A percentile compares a stretch with the other conserved stretches of the same genome.
Evolutionary conservation across 64 coral and sea anemone genomes (phyloP).

Genomic region (Pachyseris speciosa): DNA sequence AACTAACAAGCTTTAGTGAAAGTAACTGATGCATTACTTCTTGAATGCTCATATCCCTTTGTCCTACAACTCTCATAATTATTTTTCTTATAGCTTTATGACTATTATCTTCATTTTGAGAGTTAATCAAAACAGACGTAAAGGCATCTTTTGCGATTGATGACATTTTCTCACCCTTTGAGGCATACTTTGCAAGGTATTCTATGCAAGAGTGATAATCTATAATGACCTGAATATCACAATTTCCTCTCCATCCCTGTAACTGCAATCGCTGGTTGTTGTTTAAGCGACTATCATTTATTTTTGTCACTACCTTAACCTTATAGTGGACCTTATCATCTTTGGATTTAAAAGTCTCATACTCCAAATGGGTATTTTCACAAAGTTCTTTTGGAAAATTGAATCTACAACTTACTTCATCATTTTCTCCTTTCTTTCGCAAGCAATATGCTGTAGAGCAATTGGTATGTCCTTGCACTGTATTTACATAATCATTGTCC

Average conservation of each 20-base stretch:
- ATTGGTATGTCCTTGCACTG: slow-evolving; percentile 63
- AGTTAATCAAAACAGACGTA: slow-evolving; percentile 9
- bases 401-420: slow-evolving; percentile 13
- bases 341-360: slow-evolving; percentile 9
- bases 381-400: background rate
- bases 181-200: slow-evolving; percentile 32
- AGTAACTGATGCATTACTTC: slow-evolving; percentile 60
- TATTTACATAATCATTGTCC: slow-evolving; percentile 70
- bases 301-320: slow-evolving; percentile 46
- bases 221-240: slow-evolving; percentile 14
- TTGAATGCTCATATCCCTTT: slow-evolving; percentile 33
- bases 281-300: slow-evolving; percentile 21
- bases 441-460: slow-evolving; percentile 68
- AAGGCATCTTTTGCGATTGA: slow-evolving; percentile 36
- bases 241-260: slow-evolving; percentile 21
- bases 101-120: background rate
- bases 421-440: background rate
- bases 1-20: slow-evolving; percentile 47
- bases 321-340: slow-evolving; percentile 10
- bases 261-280: slow-evolving; percentile 8
- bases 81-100: slow-evolving; percentile 26
- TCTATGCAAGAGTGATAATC: slow-evolving; percentile 21
- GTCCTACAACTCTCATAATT: slow-evolving; percentile 52
- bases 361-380: slow-evolving; percentile 22
- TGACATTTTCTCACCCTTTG: slow-evolving; percentile 39